Evolutionary conservation across 1,140 invertebrate species (phyloP).

Genomic region (Neelides sp.): DNA sequence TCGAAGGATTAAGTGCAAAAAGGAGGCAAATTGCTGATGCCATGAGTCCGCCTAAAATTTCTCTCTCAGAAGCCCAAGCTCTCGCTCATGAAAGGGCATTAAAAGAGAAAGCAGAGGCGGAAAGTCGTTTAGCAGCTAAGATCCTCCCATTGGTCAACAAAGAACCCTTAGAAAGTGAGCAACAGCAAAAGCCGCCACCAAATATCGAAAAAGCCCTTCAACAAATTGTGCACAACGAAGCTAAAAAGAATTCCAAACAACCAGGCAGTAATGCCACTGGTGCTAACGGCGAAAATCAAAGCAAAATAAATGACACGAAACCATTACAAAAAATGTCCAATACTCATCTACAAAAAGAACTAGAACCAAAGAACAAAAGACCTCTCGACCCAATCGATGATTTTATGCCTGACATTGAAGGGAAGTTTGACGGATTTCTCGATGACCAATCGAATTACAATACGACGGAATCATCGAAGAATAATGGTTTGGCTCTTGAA

Average conservation of each 20-base stretch:
- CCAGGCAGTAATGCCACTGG: slow-evolving; percentile 21
- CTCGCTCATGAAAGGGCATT: slow-evolving; percentile 20
- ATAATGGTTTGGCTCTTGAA: slow-evolving; percentile 34
- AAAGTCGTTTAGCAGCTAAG: slow-evolving; percentile 13
- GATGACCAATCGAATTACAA: slow-evolving; percentile 48
- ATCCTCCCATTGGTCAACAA: slow-evolving; percentile 15
- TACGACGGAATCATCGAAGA: slow-evolving; percentile 39
- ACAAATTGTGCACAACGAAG: slow-evolving; percentile 18
- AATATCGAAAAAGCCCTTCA: slow-evolving; percentile 32
- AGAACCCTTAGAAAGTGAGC: slow-evolving; percentile 7
- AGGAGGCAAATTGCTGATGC: slow-evolving; percentile 56
- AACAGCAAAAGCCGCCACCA: slow-evolving; percentile 27
- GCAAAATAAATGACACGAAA: not conserved
- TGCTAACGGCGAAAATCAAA: not conserved
- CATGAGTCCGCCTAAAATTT: slow-evolving; percentile 27
- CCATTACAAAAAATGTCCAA: slow-evolving; percentile 7
- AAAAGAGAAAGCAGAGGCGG: slow-evolving; percentile 14
- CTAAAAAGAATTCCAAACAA: not conserved
- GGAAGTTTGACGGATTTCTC: slow-evolving; percentile 63
- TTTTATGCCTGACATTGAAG: slow-evolving; percentile 66
- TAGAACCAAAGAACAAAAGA: slow-evolving; percentile 29
- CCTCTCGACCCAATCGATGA: slow-evolving; percentile 56
- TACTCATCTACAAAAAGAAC: slow-evolving; percentile 3
- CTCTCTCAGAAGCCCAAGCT: slow-evolving; percentile 22
- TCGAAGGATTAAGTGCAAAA: slow-evolving; percentile 57